Conservation (phyloP, 2,113 vertebrate species). For the Saguinus imperator region DNA sequence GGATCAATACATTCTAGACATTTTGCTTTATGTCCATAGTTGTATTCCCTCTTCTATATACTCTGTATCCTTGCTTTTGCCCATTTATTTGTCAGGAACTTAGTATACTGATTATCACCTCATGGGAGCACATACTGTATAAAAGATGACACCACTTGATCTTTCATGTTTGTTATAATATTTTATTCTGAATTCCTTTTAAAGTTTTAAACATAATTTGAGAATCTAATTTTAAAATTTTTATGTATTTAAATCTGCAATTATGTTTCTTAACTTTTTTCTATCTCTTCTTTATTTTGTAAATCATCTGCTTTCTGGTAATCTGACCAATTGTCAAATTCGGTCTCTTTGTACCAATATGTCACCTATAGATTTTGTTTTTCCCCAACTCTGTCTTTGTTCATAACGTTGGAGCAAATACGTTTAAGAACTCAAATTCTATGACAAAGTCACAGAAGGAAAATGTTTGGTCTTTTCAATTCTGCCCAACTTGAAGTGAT, state of each 20-base stretch:
- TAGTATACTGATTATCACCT: neutral
- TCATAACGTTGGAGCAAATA: neutral
- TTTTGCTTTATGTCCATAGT: neutral
- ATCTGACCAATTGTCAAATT: neutral
- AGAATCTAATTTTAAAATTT: neutral
- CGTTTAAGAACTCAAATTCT: neutral
- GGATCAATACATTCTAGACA: neutral
- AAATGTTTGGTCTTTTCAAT: neutral
- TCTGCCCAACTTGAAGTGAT: neutral
- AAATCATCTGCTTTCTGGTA: neutral
- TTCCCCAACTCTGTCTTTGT: neutral
- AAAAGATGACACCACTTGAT: neutral
- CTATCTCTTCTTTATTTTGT: neutral
- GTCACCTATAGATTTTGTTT: neutral
- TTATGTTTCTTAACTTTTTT: neutral
- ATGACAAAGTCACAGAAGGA: neutral
- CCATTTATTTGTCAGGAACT: neutral
- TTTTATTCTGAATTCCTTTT: neutral
- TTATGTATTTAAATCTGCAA: neutral
- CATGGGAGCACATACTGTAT: neutral
- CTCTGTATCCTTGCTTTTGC: neutral
- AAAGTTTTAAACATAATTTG: neutral
- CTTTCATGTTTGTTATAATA: neutral
- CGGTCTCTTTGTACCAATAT: neutral
- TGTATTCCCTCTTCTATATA: neutral